Conservation (phyloP, 2,797 vertebrate species). For the Simalia tracyae region DNA sequence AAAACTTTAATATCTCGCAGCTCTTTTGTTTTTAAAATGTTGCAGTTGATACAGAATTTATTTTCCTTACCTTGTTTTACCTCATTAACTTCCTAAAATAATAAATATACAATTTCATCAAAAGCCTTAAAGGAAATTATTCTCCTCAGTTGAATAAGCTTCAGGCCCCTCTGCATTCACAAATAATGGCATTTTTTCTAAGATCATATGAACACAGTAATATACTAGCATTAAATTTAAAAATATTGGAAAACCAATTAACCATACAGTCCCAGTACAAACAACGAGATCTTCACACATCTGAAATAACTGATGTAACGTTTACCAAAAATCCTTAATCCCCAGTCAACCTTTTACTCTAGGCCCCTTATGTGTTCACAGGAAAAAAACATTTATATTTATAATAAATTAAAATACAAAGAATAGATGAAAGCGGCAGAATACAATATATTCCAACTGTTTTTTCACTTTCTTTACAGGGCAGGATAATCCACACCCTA, state of each 20-base stretch:
- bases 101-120: background rate
- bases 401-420: background rate
- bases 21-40: background rate
- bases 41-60: background rate
- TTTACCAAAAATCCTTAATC: background rate
- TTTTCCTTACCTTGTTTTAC: background rate
- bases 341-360: background rate
- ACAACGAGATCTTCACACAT: background rate
- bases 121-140: background rate
- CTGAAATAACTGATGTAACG: background rate
- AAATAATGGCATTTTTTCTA: background rate
- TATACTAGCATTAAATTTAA: background rate
- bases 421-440: background rate
- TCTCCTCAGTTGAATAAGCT: background rate
- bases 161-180: background rate
- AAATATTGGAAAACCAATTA: background rate
- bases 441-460: background rate
- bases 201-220: background rate
- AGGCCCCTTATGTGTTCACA: background rate
- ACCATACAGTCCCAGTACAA: background rate
- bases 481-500: background rate
- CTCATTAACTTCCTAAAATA: background rate
- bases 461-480: background rate
- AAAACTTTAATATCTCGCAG: background rate
- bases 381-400: background rate